Conservation (phyloP, 1,140 invertebrate species). For the Plodia interpunctella region DNA sequence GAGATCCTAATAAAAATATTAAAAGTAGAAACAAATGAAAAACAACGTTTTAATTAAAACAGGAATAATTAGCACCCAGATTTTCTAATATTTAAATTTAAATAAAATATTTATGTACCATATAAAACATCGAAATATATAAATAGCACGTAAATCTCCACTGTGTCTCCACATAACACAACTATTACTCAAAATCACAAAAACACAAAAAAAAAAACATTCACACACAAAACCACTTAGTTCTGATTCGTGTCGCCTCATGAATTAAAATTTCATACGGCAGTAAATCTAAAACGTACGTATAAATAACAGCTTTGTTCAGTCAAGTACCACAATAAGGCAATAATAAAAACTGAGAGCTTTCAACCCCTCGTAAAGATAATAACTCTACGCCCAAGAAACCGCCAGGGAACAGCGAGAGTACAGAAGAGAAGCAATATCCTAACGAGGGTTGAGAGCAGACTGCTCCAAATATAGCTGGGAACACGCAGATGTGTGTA, state of each 20-base stretch:
- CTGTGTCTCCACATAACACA: background rate
- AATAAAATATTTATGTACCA: too few relatives aligned
- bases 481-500: too few relatives aligned
- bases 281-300: background rate
- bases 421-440: background rate
- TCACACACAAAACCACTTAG: slow-evolving; percentile 2
- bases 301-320: slow-evolving; percentile 34
- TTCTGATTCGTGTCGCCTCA: background rate
- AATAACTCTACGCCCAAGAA: slow-evolving; percentile 48
- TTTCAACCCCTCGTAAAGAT: slow-evolving; percentile 69
- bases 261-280: slow-evolving; percentile 6
- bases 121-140: too few relatives aligned
- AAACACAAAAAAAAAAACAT: background rate
- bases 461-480: too few relatives aligned
- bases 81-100: too few relatives aligned
- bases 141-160: background rate
- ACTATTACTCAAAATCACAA: background rate
- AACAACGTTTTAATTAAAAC: too few relatives aligned
- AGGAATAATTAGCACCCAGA: too few relatives aligned
- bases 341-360: slow-evolving; percentile 62
- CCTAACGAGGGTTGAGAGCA: too few relatives aligned
- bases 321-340: slow-evolving; percentile 52
- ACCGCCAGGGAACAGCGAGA: background rate
- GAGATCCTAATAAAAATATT: too few relatives aligned
- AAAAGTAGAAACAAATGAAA: too few relatives aligned